Evolutionary conservation across 2,797 vertebrate species (phyloP).

Genomic region (Chaenodraco wilsoni): DNA sequence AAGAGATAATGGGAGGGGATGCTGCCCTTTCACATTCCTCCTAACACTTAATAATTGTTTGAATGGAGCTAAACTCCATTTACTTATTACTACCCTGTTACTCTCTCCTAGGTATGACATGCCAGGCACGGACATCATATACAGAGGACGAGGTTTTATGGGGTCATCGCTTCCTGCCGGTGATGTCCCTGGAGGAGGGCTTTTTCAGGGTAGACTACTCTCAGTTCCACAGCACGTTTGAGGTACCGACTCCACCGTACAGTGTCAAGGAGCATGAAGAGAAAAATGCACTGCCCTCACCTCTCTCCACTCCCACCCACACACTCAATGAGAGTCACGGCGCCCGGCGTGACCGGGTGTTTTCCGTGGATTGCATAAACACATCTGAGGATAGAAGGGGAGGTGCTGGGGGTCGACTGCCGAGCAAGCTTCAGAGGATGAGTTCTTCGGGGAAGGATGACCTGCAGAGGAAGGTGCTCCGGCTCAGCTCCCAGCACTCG

Average conservation of each 20-base stretch:
- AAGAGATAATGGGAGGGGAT: slow-evolving; percentile 19
- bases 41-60: slow-evolving; percentile 29
- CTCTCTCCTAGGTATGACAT: slow-evolving; percentile 87
- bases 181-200: slow-evolving; percentile 92
- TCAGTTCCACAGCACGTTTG: slow-evolving; percentile 91
- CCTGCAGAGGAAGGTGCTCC: slow-evolving; percentile 83
- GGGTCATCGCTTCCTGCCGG: slow-evolving; percentile 92
- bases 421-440: slow-evolving; percentile 88
- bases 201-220: slow-evolving; percentile 93
- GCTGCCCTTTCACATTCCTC: slow-evolving; percentile 20
- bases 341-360: slow-evolving; percentile 77
- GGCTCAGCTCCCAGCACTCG: slow-evolving; percentile 79
- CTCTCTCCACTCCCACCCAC: slow-evolving; percentile 78
- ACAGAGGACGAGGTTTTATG: slow-evolving; percentile 93
- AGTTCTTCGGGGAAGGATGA: slow-evolving; percentile 85
- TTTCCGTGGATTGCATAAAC: slow-evolving; percentile 85
- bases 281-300: slow-evolving; percentile 82
- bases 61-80: slow-evolving; percentile 13
- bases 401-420: slow-evolving; percentile 73
- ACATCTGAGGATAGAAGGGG: slow-evolving; percentile 71
- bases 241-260: slow-evolving; percentile 88
- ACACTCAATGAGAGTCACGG: slow-evolving; percentile 67
- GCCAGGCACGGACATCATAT: slow-evolving; percentile 91
- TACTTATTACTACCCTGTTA: slow-evolving; percentile 4
- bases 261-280: slow-evolving; percentile 91